Base-by-base conservation (phyloP, 1,140 invertebrate genomes). In the Calliphora vicina region DNA sequence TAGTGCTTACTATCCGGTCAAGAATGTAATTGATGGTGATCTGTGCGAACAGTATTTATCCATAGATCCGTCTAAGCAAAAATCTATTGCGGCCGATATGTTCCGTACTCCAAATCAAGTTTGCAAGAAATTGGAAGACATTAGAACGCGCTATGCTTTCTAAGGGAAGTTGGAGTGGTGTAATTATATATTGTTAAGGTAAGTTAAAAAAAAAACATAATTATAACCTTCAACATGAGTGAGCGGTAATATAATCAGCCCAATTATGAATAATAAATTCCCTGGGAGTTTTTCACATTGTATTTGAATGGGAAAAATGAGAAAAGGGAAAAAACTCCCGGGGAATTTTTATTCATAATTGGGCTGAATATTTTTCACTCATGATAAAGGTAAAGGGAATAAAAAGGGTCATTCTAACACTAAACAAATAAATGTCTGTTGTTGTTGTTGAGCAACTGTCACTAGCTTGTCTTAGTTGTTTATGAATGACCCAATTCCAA, bases 21-120 rank as follows among this genome's bases (percentile, higher is more conserved):
- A 97, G 94, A 99, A 98, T 92, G 97, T 99, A 0, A 96, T 99
- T 84, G 99, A 99, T 91, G 99, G 99, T 6, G 99, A 99, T 91
- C 92, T 99, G 4, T 99, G 99, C 91, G 99, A 99, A 91, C 98
- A 99, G 91, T 99, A 98, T 90, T 99, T 98, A 89, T 98, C 98
- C 0, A 94, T 99, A 84, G 99, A 99, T 86, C 93, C 95, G 0
- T 91, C 92, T 0, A 99, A 99, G 91, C 99, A 99, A 88, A 98
- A 98, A 87, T 96, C 95, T 84, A 99, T 99, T 82, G 95, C 98
- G 0, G 94, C 96, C 42, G 98, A 99, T 91, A 92, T 99, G 73
- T 98, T 99, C 88, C 93, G 97, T 86, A 98, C 96, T 2, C 95
- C 98, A 0, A 97, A 96, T 80, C 98, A 99, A 92, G 98, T 99